Percentiles rank a stretch among this genome's conserved stretches.
phyloP scores from a whole-genome alignment of 2,797 vertebrate genomes.

The Champsocephalus esox region DNA sequence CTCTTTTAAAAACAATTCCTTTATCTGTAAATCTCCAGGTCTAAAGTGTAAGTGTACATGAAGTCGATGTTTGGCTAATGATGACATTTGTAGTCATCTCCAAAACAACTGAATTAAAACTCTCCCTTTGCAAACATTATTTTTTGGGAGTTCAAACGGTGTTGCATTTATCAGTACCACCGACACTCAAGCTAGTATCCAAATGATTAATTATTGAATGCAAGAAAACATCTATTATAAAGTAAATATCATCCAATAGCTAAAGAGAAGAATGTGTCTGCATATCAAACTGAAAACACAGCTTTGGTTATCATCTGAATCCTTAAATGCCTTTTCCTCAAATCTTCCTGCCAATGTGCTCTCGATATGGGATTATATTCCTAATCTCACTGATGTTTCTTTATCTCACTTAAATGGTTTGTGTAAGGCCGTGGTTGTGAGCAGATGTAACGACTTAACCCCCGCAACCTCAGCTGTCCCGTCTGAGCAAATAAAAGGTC shows the following conservation, averaged over 20 bases:
- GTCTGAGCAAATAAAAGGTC: conserved; percentile 85
- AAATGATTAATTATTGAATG: too few relatives aligned
- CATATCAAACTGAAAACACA: too few relatives aligned
- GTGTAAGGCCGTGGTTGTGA: conserved; percentile 52
- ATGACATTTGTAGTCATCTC: neutral
- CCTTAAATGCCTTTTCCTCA: too few relatives aligned
- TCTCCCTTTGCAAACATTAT: too few relatives aligned
- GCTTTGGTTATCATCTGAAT: too few relatives aligned
- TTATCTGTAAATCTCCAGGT: conserved; percentile 24
- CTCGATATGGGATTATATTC: neutral
- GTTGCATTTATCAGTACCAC: too few relatives aligned
- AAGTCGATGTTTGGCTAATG: neutral
- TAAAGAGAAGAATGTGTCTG: too few relatives aligned
- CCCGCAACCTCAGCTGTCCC: conserved; percentile 80
- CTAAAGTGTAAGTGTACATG: neutral
- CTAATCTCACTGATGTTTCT: conserved; percentile 10
- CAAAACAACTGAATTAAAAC: too few relatives aligned
- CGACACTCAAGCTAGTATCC: too few relatives aligned
- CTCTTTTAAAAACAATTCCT: conserved; percentile 5
- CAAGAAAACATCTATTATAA: too few relatives aligned
- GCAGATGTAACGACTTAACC: conserved; percentile 86
- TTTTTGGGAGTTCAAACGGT: too few relatives aligned
- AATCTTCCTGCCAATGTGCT: conserved; percentile 2
- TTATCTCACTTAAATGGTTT: conserved; percentile 32
- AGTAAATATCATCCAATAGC: too few relatives aligned